Percentiles rank a stretch among this genome's conserved stretches.
These are phyloP conservation scores for Murina feae DNA, from an alignment of 2,113 vertebrate species.

Conservation along the genomic window DNA sequence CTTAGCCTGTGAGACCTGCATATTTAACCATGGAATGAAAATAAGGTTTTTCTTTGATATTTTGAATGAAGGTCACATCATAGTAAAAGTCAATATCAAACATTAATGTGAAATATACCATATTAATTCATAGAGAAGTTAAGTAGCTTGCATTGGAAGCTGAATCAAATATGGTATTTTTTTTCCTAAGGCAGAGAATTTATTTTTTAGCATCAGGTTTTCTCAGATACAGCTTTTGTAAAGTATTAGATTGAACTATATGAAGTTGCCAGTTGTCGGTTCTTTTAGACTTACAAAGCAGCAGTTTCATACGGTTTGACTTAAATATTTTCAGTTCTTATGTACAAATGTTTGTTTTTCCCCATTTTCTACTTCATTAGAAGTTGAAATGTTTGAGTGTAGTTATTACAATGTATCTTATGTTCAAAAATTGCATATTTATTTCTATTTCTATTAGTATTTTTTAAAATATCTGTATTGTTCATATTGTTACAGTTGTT, in stretches of 20 bases:
- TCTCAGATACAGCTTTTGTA: neutral
- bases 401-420: neutral
- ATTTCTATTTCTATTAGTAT: neutral
- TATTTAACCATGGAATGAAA: neutral
- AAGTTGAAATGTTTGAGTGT: neutral
- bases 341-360: neutral
- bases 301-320: neutral
- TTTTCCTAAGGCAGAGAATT: neutral
- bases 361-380: neutral
- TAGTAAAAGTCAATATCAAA: neutral
- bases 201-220: neutral
- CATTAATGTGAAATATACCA: neutral
- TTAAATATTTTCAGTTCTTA: conserved; percentile 11
- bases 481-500: no score
- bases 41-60: neutral
- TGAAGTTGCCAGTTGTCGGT: neutral
- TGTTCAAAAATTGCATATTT: neutral
- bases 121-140: neutral
- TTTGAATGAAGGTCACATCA: neutral
- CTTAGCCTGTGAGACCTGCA: neutral
- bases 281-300: neutral
- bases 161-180: neutral
- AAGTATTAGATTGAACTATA: neutral
- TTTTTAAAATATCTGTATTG: conserved; percentile 14
- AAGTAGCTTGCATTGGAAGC: neutral